These are phyloP conservation scores for Platyscelio sp. DNA, from an alignment of 2,888 invertebrate species.

Conservation along the genomic window DNA sequence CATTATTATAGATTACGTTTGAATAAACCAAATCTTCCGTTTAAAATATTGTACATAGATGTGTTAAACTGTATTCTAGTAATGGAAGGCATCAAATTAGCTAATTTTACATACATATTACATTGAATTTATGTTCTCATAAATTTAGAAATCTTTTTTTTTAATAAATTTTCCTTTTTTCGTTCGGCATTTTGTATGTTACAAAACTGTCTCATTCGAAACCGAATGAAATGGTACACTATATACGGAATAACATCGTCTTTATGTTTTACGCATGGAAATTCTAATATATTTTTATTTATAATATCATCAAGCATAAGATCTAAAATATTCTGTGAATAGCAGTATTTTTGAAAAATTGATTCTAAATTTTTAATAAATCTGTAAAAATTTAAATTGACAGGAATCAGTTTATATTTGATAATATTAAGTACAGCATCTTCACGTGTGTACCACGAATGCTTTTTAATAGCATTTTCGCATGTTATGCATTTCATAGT, in stretches of 20 bases:
- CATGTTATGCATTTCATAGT: constrained; percentile 1
- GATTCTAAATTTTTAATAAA: constrained; percentile 22
- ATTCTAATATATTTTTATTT: not conserved
- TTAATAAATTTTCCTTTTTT: not conserved
- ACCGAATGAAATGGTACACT: not conserved
- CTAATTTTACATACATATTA: too few species aligned
- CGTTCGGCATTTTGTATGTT: not conserved
- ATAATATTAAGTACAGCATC: not conserved
- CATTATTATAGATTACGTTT: too few species aligned
- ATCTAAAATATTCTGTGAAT: not conserved
- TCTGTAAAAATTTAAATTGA: not conserved
- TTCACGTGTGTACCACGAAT: not conserved
- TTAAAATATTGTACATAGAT: too few species aligned
- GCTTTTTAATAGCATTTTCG: not conserved
- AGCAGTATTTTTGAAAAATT: constrained; percentile 14
- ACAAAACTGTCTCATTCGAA: constrained; percentile 12
- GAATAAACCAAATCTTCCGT: too few species aligned
- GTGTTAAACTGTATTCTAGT: too few species aligned
- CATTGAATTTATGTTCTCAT: not conserved
- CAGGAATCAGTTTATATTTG: not conserved
- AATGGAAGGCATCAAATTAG: too few species aligned
- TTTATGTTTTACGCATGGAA: constrained; percentile 4
- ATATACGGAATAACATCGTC: constrained; percentile 2
- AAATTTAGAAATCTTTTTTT: not conserved
- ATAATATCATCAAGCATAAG: not conserved